phyloP scores from a whole-genome alignment of 2,113 vertebrate genomes.

The Rhombomys opimus region DNA sequence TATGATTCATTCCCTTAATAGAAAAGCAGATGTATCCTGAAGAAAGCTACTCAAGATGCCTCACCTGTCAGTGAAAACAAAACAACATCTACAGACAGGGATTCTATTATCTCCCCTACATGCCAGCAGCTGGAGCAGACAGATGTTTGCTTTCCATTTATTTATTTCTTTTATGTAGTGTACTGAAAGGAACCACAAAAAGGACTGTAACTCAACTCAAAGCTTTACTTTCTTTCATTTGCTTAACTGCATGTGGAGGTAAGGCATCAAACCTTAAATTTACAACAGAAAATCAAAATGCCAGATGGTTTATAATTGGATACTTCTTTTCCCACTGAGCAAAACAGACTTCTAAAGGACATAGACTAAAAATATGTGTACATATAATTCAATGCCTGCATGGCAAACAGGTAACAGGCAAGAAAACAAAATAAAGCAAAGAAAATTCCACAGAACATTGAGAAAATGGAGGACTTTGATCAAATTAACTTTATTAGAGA shows the following conservation, averaged over 20 bases:
- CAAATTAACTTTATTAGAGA: slow-evolving; percentile 34
- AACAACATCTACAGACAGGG: slow-evolving; percentile 1
- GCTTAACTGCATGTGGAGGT: slow-evolving; percentile 64
- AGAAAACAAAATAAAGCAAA: neutral
- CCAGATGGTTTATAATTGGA: slow-evolving; percentile 82
- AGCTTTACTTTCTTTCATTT: slow-evolving; percentile 61
- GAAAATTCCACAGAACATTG: neutral
- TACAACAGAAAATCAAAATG: slow-evolving; percentile 79
- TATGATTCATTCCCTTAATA: slow-evolving; percentile 11
- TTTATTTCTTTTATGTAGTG: neutral
- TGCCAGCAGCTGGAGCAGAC: slow-evolving; percentile 64
- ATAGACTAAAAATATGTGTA: slow-evolving; percentile 64
- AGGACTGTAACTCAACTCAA: slow-evolving; percentile 32
- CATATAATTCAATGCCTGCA: slow-evolving; percentile 19
- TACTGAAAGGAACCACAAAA: slow-evolving; percentile 72
- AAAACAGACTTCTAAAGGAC: slow-evolving; percentile 55
- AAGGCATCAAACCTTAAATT: slow-evolving; percentile 77
- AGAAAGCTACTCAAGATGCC: rapidly evolving
- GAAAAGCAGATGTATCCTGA: neutral
- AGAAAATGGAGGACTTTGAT: neutral
- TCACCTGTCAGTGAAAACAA: slow-evolving; percentile 3
- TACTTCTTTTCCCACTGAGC: slow-evolving; percentile 67
- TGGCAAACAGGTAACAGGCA: neutral
- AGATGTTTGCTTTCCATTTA: slow-evolving; percentile 52
- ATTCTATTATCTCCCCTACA: neutral